Evolutionary conservation across 2,888 invertebrate genomes (phyloP).

Genomic region (Acrocyrtus sp.): DNA sequence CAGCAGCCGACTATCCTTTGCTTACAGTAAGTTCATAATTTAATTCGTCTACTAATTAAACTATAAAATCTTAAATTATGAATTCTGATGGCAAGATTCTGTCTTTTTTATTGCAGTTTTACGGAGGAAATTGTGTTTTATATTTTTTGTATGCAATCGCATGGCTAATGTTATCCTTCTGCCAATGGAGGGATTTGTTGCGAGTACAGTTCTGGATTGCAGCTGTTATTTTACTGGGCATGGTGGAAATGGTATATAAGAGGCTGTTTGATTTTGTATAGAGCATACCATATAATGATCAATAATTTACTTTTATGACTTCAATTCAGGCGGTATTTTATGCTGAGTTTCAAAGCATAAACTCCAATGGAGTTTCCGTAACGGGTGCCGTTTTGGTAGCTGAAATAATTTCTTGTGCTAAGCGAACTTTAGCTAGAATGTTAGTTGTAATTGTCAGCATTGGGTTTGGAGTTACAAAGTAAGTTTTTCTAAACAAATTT

Average conservation of each 20-base stretch:
- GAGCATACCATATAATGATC: neutral
- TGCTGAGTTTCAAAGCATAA: constrained; percentile 84
- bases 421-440: constrained; percentile 91
- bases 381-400: constrained; percentile 80
- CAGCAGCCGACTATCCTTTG: constrained; percentile 90
- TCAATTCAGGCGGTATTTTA: constrained; percentile 84
- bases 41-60: neutral
- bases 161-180: constrained; percentile 85
- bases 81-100: neutral
- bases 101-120: constrained; percentile 74
- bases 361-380: constrained; percentile 74
- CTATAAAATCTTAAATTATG: constrained; percentile 12
- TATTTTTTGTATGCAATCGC: constrained; percentile 84
- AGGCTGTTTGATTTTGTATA: neutral
- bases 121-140: constrained; percentile 87
- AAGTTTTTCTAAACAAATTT: constrained; percentile 65
- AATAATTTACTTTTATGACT: constrained; percentile 6
- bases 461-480: constrained; percentile 96
- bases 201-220: constrained; percentile 97
- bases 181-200: constrained; percentile 90
- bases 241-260: constrained; percentile 75
- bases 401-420: constrained; percentile 90
- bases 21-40: constrained; percentile 73
- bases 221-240: constrained; percentile 86
- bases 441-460: constrained; percentile 93